Evolutionary conservation across 1,140 invertebrate species (phyloP).

Genomic region (Polyergus mexicanus): DNA sequence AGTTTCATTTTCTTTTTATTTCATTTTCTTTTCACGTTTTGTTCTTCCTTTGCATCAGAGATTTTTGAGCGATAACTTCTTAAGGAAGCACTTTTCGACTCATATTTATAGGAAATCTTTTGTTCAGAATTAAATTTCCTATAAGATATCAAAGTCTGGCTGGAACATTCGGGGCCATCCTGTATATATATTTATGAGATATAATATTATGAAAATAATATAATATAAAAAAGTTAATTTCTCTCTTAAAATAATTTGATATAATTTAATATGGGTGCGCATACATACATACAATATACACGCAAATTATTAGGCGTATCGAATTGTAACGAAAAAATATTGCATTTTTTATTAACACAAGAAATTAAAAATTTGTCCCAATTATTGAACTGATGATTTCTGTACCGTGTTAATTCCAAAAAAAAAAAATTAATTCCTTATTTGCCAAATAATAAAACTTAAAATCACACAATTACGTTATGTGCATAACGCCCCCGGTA

Average conservation of each 20-base stretch:
- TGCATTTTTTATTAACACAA: neutral
- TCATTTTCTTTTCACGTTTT: too few relatives aligned
- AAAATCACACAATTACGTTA: neutral
- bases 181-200: too few relatives aligned
- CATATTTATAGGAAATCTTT: too few relatives aligned
- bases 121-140: too few relatives aligned
- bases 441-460: neutral
- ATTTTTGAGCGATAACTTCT: too few relatives aligned
- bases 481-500: neutral
- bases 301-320: neutral
- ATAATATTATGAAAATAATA: neutral
- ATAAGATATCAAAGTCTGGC: too few relatives aligned
- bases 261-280: neutral
- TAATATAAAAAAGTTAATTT: neutral
- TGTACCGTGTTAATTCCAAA: neutral
- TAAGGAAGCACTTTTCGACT: too few relatives aligned
- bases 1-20: too few relatives aligned
- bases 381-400: too few relatives aligned
- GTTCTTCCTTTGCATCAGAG: too few relatives aligned
- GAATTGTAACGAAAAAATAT: neutral
- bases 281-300: too few relatives aligned
- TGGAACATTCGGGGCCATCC: too few relatives aligned
- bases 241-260: constrained; percentile 1
- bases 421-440: neutral
- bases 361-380: neutral